Percentiles rank a stretch among this genome's conserved stretches.
phyloP scores from a whole-genome alignment of 2,797 vertebrate genomes.

The Cynodonichthys magdalenae region DNA sequence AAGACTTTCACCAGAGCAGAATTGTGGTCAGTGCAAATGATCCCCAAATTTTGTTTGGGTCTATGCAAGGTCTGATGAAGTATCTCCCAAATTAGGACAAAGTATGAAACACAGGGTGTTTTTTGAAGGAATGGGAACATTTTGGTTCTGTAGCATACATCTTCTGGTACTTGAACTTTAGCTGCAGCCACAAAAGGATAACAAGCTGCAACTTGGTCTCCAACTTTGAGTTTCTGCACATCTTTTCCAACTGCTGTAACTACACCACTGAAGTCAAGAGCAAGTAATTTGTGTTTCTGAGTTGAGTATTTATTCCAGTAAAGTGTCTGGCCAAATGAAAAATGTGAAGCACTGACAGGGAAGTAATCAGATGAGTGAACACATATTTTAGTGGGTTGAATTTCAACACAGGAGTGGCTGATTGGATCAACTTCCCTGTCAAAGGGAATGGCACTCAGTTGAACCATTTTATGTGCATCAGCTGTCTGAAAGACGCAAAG shows the following conservation, averaged over 20 bases:
- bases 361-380: constrained; percentile 87
- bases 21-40: constrained; percentile 64
- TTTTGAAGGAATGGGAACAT: constrained; percentile 77
- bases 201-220: constrained; percentile 81
- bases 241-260: constrained; percentile 75
- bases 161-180: constrained; percentile 76
- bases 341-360: constrained; percentile 79
- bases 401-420: constrained; percentile 68
- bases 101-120: constrained; percentile 84
- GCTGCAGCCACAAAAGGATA: constrained; percentile 80
- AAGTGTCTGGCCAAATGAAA: constrained; percentile 77
- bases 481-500: constrained; percentile 78
- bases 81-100: constrained; percentile 86
- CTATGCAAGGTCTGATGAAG: constrained; percentile 72
- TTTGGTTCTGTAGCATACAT: constrained; percentile 81
- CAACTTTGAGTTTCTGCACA: constrained; percentile 81
- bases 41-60: constrained; percentile 70
- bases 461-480: constrained; percentile 67
- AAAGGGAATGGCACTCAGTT: constrained; percentile 71
- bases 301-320: constrained; percentile 82
- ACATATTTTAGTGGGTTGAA: constrained; percentile 76
- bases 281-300: constrained; percentile 78
- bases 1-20: constrained; percentile 74
- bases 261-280: constrained; percentile 82
- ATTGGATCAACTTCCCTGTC: constrained; percentile 26